phyloP scores from a whole-genome alignment of 2,113 vertebrate species.

The Calypte anna region DNA sequence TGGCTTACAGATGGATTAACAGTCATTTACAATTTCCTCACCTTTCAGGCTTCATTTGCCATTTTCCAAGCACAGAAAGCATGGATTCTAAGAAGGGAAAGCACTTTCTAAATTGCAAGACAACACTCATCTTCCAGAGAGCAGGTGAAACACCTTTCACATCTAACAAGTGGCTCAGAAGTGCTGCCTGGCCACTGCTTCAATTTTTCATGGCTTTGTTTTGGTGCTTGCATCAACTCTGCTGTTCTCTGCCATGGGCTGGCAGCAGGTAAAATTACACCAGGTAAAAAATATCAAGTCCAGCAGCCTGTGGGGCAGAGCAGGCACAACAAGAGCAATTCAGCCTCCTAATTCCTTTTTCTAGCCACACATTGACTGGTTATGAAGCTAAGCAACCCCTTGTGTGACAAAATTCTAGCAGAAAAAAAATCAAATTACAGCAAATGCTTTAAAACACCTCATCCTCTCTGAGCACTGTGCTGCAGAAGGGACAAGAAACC shows the following conservation, averaged over 20 bases:
- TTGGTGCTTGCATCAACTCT: not conserved
- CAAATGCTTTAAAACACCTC: not conserved
- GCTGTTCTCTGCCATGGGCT: conserved; percentile 5
- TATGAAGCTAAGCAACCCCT: not conserved
- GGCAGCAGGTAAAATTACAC: not conserved
- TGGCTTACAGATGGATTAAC: not conserved
- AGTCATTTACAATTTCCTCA: not conserved
- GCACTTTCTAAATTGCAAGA: not conserved
- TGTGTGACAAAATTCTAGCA: not conserved
- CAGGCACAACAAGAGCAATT: not conserved
- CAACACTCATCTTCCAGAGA: not conserved
- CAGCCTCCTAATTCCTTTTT: not conserved
- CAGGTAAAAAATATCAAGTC: not conserved
- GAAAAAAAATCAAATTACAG: not conserved
- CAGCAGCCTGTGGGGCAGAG: not conserved
- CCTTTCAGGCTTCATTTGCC: not conserved
- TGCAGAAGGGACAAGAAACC: not conserved
- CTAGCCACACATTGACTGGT: not conserved
- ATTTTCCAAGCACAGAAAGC: not conserved
- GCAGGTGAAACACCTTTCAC: rapidly evolving
- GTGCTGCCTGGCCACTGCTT: not conserved
- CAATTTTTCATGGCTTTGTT: not conserved
- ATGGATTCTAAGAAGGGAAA: not conserved
- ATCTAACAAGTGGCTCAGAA: not conserved
- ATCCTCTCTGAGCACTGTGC: not conserved